Percentiles rank a stretch among this genome's conserved stretches.
Conservation (phyloP, 2,113 vertebrate species). For the Myrmophylax atrothorax region DNA sequence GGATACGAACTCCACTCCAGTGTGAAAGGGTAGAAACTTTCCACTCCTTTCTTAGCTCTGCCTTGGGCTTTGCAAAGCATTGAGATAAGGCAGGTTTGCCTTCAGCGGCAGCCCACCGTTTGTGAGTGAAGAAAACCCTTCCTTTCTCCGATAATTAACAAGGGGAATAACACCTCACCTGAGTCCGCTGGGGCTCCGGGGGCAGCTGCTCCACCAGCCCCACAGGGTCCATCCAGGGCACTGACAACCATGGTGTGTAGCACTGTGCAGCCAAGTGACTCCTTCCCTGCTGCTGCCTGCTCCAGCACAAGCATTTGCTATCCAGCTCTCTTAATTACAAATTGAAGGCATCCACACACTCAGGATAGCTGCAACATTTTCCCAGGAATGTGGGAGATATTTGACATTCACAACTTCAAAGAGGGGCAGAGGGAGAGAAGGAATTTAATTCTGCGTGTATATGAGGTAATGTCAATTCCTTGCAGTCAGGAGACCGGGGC, state of each 20-base stretch:
- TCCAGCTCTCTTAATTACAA: neutral
- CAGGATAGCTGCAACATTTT: constrained; percentile 14
- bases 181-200: neutral
- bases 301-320: neutral
- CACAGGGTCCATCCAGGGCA: neutral
- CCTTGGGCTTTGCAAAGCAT: neutral
- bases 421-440: constrained; percentile 15
- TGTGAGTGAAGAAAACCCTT: neutral
- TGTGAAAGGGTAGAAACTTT: neutral
- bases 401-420: constrained; percentile 48
- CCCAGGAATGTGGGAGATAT: constrained; percentile 17
- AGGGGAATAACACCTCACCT: neutral
- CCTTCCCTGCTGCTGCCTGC: neutral
- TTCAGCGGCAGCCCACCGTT: neutral
- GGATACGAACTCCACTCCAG: fast-evolving
- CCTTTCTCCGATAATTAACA: neutral
- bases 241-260: neutral
- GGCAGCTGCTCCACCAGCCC: neutral
- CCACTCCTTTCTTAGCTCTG: neutral
- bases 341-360: constrained; percentile 11
- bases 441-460: constrained; percentile 32
- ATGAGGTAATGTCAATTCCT: constrained; percentile 69
- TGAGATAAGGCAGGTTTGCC: neutral
- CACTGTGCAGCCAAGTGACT: fast-evolving
- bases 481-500: constrained; percentile 35